These are phyloP conservation scores for Amphiura filiformis DNA, from an alignment of 35 echinoderm and acorn worm genomes.

Conservation along the genomic window DNA sequence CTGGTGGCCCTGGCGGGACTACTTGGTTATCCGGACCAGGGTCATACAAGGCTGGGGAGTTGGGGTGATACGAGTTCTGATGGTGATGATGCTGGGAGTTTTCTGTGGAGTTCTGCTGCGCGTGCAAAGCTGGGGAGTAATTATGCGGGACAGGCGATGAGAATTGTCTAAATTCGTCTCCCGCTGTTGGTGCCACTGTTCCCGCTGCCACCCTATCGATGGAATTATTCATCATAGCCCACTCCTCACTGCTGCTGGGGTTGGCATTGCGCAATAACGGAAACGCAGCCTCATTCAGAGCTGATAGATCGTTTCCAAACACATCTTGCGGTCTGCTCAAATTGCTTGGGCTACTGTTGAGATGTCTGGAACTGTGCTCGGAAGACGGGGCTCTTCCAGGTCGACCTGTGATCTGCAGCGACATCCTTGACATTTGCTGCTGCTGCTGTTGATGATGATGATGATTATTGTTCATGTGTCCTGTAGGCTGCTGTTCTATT, in stretches of 20 bases:
- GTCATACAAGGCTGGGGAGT: constrained; percentile 25
- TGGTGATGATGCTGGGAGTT: constrained; percentile 17
- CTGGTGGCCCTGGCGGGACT: neutral
- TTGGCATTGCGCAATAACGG: neutral
- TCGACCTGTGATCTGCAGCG: neutral
- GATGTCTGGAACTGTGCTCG: neutral
- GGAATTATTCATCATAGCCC: neutral
- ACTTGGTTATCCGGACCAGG: constrained; percentile 40
- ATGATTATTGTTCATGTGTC: no score
- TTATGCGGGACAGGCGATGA: neutral
- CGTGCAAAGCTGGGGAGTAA: neutral
- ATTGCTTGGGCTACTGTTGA: no score
- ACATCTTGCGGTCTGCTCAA: neutral
- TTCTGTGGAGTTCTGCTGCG: constrained; percentile 21
- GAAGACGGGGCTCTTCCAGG: neutral
- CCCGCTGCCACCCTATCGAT: neutral
- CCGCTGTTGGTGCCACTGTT: neutral
- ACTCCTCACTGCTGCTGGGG: neutral
- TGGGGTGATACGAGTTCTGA: constrained; percentile 28
- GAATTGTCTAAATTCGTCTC: neutral
- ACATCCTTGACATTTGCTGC: neutral
- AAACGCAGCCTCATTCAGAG: neutral
- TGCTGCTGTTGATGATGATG: no score
- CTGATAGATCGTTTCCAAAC: neutral
- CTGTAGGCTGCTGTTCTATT: no score